A percentile compares a stretch with the other conserved stretches of the same genome.
Evolutionary conservation across 1,140 invertebrate species (phyloP).

Genomic region (Teleogryllus occipitalis): DNA sequence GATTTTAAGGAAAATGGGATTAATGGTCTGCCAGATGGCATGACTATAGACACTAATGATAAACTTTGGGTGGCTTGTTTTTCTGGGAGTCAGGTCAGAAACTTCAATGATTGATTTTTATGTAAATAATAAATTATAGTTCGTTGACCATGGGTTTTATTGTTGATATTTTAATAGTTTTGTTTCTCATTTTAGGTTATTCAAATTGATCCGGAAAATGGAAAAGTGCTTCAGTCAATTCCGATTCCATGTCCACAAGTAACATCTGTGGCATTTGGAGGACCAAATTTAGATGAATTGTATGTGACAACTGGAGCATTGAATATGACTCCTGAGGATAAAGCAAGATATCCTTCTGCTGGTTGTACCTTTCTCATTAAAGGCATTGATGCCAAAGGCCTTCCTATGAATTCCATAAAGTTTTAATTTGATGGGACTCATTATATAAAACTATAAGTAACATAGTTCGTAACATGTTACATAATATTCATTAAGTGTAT

Average conservation of each 20-base stretch:
- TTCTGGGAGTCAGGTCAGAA: conserved; percentile 24
- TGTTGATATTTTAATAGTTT: not conserved
- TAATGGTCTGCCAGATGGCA: conserved; percentile 36
- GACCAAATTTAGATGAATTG: conserved; percentile 34
- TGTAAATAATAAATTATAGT: no score
- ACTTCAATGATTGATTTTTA: not conserved
- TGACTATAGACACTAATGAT: conserved; percentile 36
- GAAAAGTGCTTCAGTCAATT: conserved; percentile 31
- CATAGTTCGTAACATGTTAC: no score
- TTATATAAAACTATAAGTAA: no score
- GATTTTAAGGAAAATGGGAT: conserved; percentile 28
- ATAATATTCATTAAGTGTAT: no score
- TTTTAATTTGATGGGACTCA: no score
- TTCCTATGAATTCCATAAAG: conserved; percentile 7
- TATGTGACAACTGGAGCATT: conserved; percentile 28
- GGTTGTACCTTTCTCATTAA: conserved; percentile 39
- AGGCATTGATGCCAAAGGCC: conserved; percentile 29
- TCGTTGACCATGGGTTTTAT: not conserved
- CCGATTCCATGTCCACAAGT: conserved; percentile 34
- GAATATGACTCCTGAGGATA: not conserved
- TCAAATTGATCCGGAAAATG: conserved; percentile 29
- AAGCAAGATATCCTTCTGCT: conserved; percentile 22
- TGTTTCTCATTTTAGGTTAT: conserved; percentile 15
- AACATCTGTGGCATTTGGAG: conserved; percentile 43
- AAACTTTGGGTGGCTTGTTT: conserved; percentile 37